Conservation (phyloP, 2,888 invertebrate genomes). For the Xylophagus ater region DNA sequence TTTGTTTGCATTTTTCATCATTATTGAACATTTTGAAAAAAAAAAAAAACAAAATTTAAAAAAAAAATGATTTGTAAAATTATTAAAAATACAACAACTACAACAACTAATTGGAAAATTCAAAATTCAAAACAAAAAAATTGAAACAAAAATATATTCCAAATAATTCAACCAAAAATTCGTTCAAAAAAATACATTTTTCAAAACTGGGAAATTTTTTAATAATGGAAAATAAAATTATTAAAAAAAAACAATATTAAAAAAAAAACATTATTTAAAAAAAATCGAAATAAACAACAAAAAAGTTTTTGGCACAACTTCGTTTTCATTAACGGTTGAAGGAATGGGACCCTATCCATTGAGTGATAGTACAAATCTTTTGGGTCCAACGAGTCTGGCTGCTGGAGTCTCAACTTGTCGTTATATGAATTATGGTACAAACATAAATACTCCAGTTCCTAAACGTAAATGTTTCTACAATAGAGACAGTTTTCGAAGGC, state of each 20-base stretch:
- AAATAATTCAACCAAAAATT: too few relatives aligned
- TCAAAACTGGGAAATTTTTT: too few relatives aligned
- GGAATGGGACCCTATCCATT: conserved; percentile 42
- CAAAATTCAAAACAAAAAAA: conserved; percentile 13
- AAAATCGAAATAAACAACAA: too few relatives aligned
- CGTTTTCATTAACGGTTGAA: conserved; percentile 41
- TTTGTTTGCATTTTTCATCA: neutral
- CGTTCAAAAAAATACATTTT: too few relatives aligned
- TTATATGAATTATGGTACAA: conserved; percentile 40
- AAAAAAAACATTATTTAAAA: too few relatives aligned
- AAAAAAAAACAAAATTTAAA: conserved; percentile 12
- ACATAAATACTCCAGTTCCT: conserved; percentile 38
- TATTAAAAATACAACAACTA: conserved; percentile 5
- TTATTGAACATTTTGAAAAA: conserved; percentile 13
- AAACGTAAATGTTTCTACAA: conserved; percentile 35
- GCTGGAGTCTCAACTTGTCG: conserved; percentile 31
- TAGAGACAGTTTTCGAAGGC: conserved; percentile 38
- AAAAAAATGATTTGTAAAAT: conserved; percentile 8
- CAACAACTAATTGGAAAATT: conserved; percentile 15
- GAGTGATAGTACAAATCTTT: conserved; percentile 37
- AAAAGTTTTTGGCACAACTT: conserved; percentile 40
- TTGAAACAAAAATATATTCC: conserved; percentile 14
- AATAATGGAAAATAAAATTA: conserved; percentile 14
- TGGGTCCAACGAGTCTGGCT: conserved; percentile 36
- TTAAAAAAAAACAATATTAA: conserved; percentile 21